Evolutionary conservation across 1,140 invertebrate genomes (phyloP), one percentile per base, ranked within the genome.

Genomic region (Aleiodes sp.): DNA sequence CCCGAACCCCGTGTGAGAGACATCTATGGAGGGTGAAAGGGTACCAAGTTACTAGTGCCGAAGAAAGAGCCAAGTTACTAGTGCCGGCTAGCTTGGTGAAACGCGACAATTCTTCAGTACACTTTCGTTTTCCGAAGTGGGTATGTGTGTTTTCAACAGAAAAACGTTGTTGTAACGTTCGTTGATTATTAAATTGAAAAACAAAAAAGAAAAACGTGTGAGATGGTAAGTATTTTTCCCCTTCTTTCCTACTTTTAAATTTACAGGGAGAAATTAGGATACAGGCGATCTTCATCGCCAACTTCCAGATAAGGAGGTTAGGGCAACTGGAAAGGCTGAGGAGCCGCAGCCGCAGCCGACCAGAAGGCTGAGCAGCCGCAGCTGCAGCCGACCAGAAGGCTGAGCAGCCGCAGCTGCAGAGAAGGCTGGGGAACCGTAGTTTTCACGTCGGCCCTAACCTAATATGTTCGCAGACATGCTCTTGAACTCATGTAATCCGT

Each of bases 131-230:
- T 35, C 2, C 31, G n/a, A 35, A 37, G 19, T 21, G 61, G 21
- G 61, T 41, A 62, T 19, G 37, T 39, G 33, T 24, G 16, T 24
- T 19, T 8, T n/a, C n/a, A n/a, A n/a, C n/a, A 46, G 16, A 2
- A 12, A 39, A 63, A 63, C 61, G 61, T 63, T 63, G 33, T 46
- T 63, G 37, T 24, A 63, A 41, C 61, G 59, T 61, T 61, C 59
- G 59, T 61, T 61, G 4, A 2, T 33, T 33, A n/a, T n/a, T n/a
- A n/a, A n/a, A n/a, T n/a, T n/a, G n/a, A n/a, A n/a, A n/a, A n/a
- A n/a, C n/a, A n/a, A n/a, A n/a, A n/a, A n/a, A n/a, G 6, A 21
- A 19, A 14, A 9, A 6, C 4, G 29, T 61, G 29, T 7, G 31
- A 26, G 24, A 33, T 16, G 33, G 61, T 63, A 21, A 41, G 35